A percentile compares a stretch with the other conserved stretches of the same genome.
These are phyloP conservation scores for Cenopis cana DNA, from an alignment of 2,888 invertebrate genomes.

Conservation along the genomic window DNA sequence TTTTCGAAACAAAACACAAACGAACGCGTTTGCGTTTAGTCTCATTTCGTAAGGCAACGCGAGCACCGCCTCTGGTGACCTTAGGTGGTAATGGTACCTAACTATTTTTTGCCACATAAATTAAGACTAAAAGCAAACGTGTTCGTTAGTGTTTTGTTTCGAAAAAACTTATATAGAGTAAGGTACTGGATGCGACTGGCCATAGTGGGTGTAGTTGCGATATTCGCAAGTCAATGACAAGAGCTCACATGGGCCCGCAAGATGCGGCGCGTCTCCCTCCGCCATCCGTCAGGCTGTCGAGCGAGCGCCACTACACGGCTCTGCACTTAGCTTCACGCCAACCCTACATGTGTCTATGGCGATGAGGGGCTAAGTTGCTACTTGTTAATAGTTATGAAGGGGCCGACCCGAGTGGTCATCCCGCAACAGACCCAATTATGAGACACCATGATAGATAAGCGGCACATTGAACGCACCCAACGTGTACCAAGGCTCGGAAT, in stretches of 20 bases:
- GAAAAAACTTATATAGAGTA: too few relatives aligned
- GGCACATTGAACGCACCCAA: conserved; percentile 2
- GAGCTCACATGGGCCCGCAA: conserved; percentile 54
- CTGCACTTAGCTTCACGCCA: conserved; percentile 77
- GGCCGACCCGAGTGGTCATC: conserved; percentile 62
- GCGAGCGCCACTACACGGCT: conserved; percentile 70
- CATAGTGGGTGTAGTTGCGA: conserved; percentile 35
- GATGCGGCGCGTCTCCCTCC: conserved; percentile 61
- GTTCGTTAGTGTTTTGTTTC: too few relatives aligned
- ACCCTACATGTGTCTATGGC: conserved; percentile 73
- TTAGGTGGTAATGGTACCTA: too few relatives aligned
- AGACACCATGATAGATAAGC: conserved; percentile 29
- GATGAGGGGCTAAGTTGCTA: conserved; percentile 72
- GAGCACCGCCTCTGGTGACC: too few relatives aligned
- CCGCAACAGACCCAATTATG: conserved; percentile 64
- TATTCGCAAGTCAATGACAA: conserved; percentile 55
- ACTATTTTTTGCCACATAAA: too few relatives aligned
- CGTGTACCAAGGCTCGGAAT: neutral
- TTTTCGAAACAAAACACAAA: too few relatives aligned
- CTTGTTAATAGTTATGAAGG: conserved; percentile 73
- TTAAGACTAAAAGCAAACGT: too few relatives aligned
- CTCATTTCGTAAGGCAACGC: too few relatives aligned
- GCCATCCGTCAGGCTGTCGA: conserved; percentile 79
- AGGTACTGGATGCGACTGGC: neutral
- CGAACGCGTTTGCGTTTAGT: too few relatives aligned